Evolutionary conservation across 2,113 vertebrate species (phyloP), one percentile per base, ranked within the genome.

Genomic region (Istiophorus platypterus): DNA sequence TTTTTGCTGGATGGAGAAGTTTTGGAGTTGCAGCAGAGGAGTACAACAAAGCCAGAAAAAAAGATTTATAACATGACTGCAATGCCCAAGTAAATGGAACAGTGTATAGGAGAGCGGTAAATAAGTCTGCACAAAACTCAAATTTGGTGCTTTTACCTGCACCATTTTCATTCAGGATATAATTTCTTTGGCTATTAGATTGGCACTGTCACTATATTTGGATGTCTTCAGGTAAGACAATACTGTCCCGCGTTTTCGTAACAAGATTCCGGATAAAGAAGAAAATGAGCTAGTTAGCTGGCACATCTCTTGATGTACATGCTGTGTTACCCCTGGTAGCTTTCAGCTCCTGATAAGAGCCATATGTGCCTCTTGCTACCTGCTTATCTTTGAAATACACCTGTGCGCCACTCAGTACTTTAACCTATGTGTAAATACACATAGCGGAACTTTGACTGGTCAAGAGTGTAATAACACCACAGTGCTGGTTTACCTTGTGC

Each of bases 331-430:
- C 31, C 1, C 1, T 6, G 9, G n/a, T 13, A 42, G 47, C 76
- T 52, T 69, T 70, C 27, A 80, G 20, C 37, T 64, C n/a, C 69
- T 20, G 82, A 85, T 88, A 91, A 89, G 27, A 67, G 26, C n/a
- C 47, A 62, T 34, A 63, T 70, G 68, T 17, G 51, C 57, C 63
- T 64, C 79, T 80, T 26, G n/a, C 39, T 31, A 64, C 4, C 15
- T 49, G 41, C 76, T 89, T 85, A 93, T 91, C 89, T 85, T 62
- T 18, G n/a, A 82, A 47, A 76, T 54, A 76, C 78, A 92, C 65
- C 61, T 78, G 78, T 72, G n/a, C 69, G 20, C 13, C 22, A 69
- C 29, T 17, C 29, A 78, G 73, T 47, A 88, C 82, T 88, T 88
- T 72, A 89, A 71, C 70, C 77, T 41, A 20, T 56, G 24, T 61